Conservation (phyloP, 2,888 invertebrate genomes). For the Trichogramma dendrolimi region DNA sequence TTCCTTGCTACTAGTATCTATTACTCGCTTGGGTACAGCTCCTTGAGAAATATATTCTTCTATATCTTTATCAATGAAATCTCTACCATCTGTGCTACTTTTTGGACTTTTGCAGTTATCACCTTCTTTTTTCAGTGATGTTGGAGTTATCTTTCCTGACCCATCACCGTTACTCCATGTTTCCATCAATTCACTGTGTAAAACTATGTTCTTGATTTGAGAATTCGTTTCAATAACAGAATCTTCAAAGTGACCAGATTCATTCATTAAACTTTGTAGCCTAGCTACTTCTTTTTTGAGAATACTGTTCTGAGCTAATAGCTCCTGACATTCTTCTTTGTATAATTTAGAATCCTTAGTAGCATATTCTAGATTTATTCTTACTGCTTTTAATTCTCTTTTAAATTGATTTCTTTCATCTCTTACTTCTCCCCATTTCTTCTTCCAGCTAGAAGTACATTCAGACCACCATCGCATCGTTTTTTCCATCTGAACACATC, state of each 20-base stretch:
- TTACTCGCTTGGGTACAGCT: slow-evolving; percentile 60
- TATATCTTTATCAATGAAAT: slow-evolving; percentile 45
- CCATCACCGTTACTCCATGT: slow-evolving; percentile 42
- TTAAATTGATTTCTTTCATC: slow-evolving; percentile 90
- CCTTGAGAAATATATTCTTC: slow-evolving; percentile 65
- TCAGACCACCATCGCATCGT: slow-evolving; percentile 99
- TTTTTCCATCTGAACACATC: slow-evolving; percentile 98
- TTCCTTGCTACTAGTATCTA: slow-evolving; percentile 52
- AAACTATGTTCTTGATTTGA: slow-evolving; percentile 42
- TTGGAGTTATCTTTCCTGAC: slow-evolving; percentile 10
- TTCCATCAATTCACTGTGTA: slow-evolving; percentile 41
- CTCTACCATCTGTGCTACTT: slow-evolving; percentile 22
- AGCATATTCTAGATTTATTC: slow-evolving; percentile 73
- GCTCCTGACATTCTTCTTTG: slow-evolving; percentile 75
- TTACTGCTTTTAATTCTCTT: slow-evolving; percentile 80
- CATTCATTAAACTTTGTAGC: slow-evolving; percentile 65
- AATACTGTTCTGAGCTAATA: slow-evolving; percentile 72
- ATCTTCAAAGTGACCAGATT: slow-evolving; percentile 66
- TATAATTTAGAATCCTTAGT: slow-evolving; percentile 70
- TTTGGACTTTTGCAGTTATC: slow-evolving; percentile 29
- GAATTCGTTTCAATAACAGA: slow-evolving; percentile 49
- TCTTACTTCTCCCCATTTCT: slow-evolving; percentile 92
- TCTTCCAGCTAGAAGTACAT: slow-evolving; percentile 93
- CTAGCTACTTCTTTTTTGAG: slow-evolving; percentile 78
- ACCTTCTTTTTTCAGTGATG: slow-evolving; percentile 26